Base-by-base conservation (phyloP, 2,888 invertebrate genomes). In the Tethea ocularis region DNA sequence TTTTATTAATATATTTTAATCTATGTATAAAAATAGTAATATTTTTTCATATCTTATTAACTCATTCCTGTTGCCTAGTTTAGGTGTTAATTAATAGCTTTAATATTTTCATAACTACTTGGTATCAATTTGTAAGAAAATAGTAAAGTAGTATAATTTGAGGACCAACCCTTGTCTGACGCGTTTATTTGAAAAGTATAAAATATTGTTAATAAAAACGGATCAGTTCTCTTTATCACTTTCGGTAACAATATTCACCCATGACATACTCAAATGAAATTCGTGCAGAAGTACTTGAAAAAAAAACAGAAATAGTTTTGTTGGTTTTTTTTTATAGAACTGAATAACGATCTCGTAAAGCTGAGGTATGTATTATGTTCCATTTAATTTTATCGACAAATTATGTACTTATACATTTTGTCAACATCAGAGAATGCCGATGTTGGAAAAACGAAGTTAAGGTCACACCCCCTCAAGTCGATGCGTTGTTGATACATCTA, bases 31-130 rank as follows among this genome's bases (percentile, higher is more conserved):
- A 46, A 3, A n/a, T 41, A 17, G 29, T 61, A 61, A 62, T 63
- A 63, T 64, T 51, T 66, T 52, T 46, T 46, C 13, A 5, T 46
- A 20, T 20, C 58, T 53, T 51, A 61, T 62, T 69, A 68, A 69
- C 69, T 76, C 75, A 76, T 75, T 74, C 66, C 74, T 68, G 63
- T 73, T 58, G 61, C 61, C 56, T 33, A 64, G 57, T 55, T 55
- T 60, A 62, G 51, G 51, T 54, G 15, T 52, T 51, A n/a, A 46
- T 46, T 56, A 61, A 71, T 61, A 61, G 63, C 63, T 66, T 69
- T 69, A 63, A 57, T 23, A 58, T 55, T 62, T 38, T 54, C 52
- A 52, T 23, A 56, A 24, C 41, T 26, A 53, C 11, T 58, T 41
- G 38, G 41, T 58, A 53, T 13, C 11, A 26, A 41, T 57, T 13